phyloP scores from a whole-genome alignment of 2,888 invertebrate genomes.

The Synanthedon formicaeformis region DNA sequence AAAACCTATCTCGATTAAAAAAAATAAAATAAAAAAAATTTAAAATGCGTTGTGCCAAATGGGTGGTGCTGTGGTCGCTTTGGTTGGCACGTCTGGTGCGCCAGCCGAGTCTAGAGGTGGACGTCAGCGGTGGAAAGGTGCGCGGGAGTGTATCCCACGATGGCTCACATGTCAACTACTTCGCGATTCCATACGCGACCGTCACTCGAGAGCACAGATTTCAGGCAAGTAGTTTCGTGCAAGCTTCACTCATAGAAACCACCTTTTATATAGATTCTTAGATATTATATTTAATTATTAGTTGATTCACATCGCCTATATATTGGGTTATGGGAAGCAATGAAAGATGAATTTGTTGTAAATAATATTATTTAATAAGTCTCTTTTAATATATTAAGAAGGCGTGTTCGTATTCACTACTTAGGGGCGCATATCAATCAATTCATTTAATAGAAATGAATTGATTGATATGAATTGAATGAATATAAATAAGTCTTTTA shows the following conservation, averaged over 20 bases:
- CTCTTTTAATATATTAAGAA: too few species aligned
- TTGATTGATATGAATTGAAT: too few species aligned
- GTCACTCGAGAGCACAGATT: conserved; percentile 26
- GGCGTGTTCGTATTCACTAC: too few species aligned
- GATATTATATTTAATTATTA: neutral
- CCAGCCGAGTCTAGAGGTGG: conserved; percentile 35
- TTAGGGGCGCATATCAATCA: too few species aligned
- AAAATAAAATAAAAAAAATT: too few species aligned
- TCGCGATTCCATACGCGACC: conserved; percentile 44
- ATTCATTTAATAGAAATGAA: too few species aligned
- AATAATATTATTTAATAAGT: too few species aligned
- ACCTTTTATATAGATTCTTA: neutral
- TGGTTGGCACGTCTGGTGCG: conserved; percentile 43
- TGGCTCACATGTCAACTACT: conserved; percentile 31
- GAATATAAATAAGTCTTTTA: too few species aligned
- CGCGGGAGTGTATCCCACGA: conserved; percentile 33
- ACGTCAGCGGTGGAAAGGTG: conserved; percentile 30
- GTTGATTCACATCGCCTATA: neutral
- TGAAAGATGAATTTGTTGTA: too few species aligned
- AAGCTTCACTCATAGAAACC: neutral
- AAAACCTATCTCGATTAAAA: too few species aligned
- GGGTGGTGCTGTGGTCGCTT: conserved; percentile 50
- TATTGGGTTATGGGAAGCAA: too few species aligned
- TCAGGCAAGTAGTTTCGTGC: conserved; percentile 23
- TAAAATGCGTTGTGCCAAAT: conserved; percentile 15